Evolutionary conservation across 1,140 invertebrate genomes (phyloP), one percentile per base, ranked within the genome.

Genomic region (Drosophila subobscura): DNA sequence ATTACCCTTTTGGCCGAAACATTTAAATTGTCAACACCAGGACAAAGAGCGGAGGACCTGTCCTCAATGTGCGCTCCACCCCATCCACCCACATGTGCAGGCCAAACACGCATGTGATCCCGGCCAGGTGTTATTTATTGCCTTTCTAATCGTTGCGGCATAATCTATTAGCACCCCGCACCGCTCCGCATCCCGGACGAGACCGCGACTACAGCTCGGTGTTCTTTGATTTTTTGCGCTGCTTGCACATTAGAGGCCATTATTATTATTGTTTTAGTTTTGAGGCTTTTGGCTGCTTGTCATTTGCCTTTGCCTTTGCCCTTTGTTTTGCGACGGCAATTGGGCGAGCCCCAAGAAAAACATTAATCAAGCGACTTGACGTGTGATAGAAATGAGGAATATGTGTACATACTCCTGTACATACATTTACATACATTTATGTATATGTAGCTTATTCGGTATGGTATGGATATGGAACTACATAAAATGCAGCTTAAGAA

Each of bases 81-180:
- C 47, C 41, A 20, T 46, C 10, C 12, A 50, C 23, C 54, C 42
- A 16, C 49, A 64, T 70, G 60, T 56, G 71, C 46, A 46, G 45
- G 45, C 41, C 27, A 40, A 50, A 56, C 83, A 88, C 83, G 83
- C 83, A 88, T 86, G 83, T 70, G 83, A 86, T 79, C 63, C 55
- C 29, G 8, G 50, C 47, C 85, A 89, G 85, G 86, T 89, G 85
- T 80, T 79, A 90, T 89, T 89, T 89, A 89, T 86, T 79, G 84
- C 76, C 79, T 89, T 78, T 78, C 84, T 89, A 89, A 89, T 89
- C 85, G 80, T 89, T 89, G 85, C 85, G 79, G 85, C 84, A 89
- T 89, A 89, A 89, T 89, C 85, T 89, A 89, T 89, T 89, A 89
- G 85, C 80, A 72, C 85, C 53, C 63, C 66, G 10, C 66, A 37